Conservation (phyloP, 2,888 invertebrate species). For the Caenorhabditis parvicauda region DNA sequence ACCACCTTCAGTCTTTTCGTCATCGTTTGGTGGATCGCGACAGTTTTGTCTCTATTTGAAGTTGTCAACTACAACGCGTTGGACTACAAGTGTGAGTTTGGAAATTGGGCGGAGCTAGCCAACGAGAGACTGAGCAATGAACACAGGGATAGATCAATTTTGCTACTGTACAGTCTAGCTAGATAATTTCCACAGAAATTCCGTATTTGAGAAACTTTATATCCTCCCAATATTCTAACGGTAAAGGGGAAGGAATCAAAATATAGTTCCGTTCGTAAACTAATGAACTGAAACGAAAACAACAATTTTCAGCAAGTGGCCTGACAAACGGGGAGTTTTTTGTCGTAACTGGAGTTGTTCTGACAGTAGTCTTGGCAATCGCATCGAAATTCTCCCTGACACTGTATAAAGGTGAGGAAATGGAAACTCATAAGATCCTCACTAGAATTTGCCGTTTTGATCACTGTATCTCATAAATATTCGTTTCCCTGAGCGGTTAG, state of each 20-base stretch:
- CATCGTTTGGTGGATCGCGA: conserved; percentile 41
- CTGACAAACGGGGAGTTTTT: conserved; percentile 32
- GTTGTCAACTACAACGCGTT: conserved; percentile 25
- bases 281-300: neutral
- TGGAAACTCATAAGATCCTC: too few relatives aligned
- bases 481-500: too few relatives aligned
- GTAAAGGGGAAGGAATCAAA: too few relatives aligned
- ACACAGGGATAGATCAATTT: too few relatives aligned
- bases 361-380: conserved; percentile 25
- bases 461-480: too few relatives aligned
- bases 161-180: too few relatives aligned
- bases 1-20: conserved; percentile 27
- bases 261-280: too few relatives aligned
- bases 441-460: too few relatives aligned
- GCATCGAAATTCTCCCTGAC: conserved; percentile 24
- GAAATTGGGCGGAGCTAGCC: neutral
- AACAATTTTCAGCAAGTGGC: conserved; percentile 18
- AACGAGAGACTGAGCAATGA: too few relatives aligned
- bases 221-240: too few relatives aligned
- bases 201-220: too few relatives aligned
- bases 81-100: conserved; percentile 12
- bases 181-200: too few relatives aligned
- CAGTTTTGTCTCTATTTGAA: conserved; percentile 31
- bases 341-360: conserved; percentile 22
- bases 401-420: conserved; percentile 28